A percentile compares a stretch with the other conserved stretches of the same genome.
phyloP scores from a whole-genome alignment of 2,797 vertebrate species.

The Propithecus deckenii region DNA sequence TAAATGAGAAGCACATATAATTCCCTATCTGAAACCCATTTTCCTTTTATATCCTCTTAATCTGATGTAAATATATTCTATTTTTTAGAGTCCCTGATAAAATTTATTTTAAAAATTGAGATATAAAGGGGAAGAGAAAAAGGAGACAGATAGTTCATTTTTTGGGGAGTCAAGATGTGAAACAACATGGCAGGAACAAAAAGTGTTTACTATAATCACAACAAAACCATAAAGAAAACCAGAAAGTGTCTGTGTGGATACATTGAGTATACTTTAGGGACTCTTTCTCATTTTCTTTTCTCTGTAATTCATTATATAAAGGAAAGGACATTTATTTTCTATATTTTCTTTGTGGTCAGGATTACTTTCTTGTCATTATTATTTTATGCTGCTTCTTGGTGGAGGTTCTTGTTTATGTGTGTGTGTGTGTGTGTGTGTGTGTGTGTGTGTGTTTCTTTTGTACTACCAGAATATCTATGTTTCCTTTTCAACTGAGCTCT shows the following conservation, averaged over 20 bases:
- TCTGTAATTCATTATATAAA: neutral
- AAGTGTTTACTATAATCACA: neutral
- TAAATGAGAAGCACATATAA: neutral
- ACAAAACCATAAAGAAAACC: neutral
- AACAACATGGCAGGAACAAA: neutral
- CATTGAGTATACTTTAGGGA: neutral
- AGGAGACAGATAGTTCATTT: neutral
- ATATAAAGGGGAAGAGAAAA: neutral
- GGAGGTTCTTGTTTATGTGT: neutral
- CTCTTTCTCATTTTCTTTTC: neutral
- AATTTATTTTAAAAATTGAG: neutral
- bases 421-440: neutral
- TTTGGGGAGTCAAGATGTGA: neutral
- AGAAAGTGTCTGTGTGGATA: rapidly evolving
- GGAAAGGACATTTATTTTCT: neutral
- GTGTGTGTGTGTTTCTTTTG: neutral
- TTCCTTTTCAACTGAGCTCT: neutral
- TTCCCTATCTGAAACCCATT: neutral
- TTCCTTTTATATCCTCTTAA: neutral
- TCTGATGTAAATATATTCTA: conserved; percentile 18
- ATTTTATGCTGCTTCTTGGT: neutral
- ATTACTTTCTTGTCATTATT: neutral
- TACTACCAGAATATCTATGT: neutral
- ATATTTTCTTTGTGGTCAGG: neutral
- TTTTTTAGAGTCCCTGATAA: neutral